Evolutionary conservation across 2,113 vertebrate species (phyloP).

Genomic region (Plecotus auritus): DNA sequence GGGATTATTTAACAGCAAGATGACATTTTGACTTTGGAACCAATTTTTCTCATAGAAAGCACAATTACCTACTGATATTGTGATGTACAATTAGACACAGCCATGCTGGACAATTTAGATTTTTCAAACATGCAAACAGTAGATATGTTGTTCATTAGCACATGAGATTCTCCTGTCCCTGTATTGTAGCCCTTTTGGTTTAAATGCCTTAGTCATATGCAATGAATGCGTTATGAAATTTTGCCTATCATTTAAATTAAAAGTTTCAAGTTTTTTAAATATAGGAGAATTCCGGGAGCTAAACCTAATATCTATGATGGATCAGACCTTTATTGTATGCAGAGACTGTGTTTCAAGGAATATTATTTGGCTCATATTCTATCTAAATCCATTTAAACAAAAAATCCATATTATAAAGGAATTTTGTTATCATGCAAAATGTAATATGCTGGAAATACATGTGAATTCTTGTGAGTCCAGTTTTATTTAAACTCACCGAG

Average conservation of each 20-base stretch:
- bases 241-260: conserved; percentile 47
- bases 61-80: conserved; percentile 72
- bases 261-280: conserved; percentile 42
- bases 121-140: conserved; percentile 64
- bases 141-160: conserved; percentile 51
- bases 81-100: conserved; percentile 74
- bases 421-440: conserved; percentile 49
- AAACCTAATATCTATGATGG: not conserved
- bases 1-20: conserved; percentile 82
- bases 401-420: conserved; percentile 44
- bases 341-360: conserved; percentile 43
- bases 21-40: conserved; percentile 82
- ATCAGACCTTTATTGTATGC: not conserved
- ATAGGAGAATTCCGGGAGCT: not conserved
- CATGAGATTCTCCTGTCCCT: conserved; percentile 7
- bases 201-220: conserved; percentile 23
- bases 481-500: conserved; percentile 42
- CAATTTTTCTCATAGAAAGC: conserved; percentile 77
- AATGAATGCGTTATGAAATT: conserved; percentile 5
- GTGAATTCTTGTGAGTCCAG: conserved; percentile 46
- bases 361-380: conserved; percentile 38
- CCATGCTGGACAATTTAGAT: conserved; percentile 45
- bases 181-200: not conserved
- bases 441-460: conserved; percentile 41
- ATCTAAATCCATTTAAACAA: conserved; percentile 55